Evolutionary conservation across 92 coral and sea anemone species (phyloP).

Genomic region (Palythoa grandiflora): DNA sequence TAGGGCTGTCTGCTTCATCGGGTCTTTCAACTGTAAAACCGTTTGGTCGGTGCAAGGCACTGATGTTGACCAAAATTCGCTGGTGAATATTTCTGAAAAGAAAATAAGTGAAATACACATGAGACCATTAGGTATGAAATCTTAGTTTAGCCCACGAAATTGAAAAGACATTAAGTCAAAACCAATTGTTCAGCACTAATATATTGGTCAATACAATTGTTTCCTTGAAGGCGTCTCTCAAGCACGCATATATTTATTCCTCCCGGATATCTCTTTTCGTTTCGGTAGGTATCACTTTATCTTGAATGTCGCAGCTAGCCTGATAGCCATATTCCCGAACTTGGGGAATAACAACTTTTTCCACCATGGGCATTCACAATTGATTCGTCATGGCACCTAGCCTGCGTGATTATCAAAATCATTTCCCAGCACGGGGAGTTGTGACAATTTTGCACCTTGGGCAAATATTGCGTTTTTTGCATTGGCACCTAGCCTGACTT

Average conservation of each 20-base stretch:
- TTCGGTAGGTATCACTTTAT: background rate
- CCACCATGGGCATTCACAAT: conserved; percentile 17
- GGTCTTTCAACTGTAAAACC: background rate
- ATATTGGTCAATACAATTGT: background rate
- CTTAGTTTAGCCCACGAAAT: background rate
- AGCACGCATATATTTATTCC: background rate
- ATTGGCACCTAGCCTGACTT: background rate
- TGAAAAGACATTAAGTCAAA: background rate
- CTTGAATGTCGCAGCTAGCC: background rate
- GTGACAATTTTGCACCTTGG: background rate
- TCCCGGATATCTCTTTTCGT: background rate
- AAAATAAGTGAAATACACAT: too few species aligned
- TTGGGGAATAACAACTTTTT: background rate
- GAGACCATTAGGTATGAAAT: background rate
- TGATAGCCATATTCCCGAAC: background rate
- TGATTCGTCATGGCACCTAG: conserved; percentile 16
- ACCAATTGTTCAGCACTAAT: background rate
- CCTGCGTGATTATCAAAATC: conserved; percentile 3
- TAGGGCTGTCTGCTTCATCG: conserved; percentile 39
- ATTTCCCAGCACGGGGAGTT: background rate
- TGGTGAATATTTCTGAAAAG: background rate
- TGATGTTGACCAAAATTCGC: conserved; percentile 9
- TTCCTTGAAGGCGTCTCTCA: background rate
- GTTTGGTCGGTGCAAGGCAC: background rate
- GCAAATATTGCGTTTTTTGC: background rate